phyloP scores from a whole-genome alignment of 2,888 invertebrate species.

The Dilophus febrilis region DNA sequence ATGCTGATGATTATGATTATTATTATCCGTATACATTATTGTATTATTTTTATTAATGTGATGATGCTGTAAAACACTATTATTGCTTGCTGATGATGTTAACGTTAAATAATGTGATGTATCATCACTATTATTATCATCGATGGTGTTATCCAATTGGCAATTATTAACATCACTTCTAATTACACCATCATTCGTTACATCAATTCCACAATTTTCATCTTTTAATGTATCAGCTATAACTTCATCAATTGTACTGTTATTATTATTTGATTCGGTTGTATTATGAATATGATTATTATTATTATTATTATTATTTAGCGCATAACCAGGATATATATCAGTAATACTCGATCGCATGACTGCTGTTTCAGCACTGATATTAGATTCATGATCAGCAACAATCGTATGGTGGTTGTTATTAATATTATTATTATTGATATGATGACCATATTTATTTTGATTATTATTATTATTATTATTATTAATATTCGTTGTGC shows the following conservation, averaged over 20 bases:
- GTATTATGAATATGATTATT: conserved; percentile 1
- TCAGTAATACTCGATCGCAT: conserved; percentile 5
- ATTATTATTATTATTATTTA: conserved; percentile 4
- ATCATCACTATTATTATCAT: conserved; percentile 10
- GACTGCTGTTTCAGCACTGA: conserved; percentile 5
- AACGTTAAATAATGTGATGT: conserved; percentile 23
- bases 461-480: conserved; percentile 1
- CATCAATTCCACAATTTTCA: conserved; percentile 19
- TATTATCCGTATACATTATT: too few relatives aligned
- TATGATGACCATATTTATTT: conserved; percentile 2
- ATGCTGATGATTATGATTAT: conserved; percentile 1
- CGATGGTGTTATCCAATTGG: conserved; percentile 9
- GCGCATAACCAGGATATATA: conserved; percentile 1
- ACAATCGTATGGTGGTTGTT: not conserved
- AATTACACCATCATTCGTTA: conserved; percentile 14
- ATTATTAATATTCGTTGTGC: conserved; percentile 2
- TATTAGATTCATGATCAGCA: conserved; percentile 3
- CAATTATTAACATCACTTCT: conserved; percentile 7
- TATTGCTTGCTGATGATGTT: conserved; percentile 20
- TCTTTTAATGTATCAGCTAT: conserved; percentile 30
- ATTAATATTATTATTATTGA: too few relatives aligned
- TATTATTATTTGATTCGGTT: conserved; percentile 3
- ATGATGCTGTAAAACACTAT: conserved; percentile 18
- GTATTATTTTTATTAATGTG: conserved; percentile 20
- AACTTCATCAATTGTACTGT: conserved; percentile 21